Evolutionary conservation across 92 coral and sea anemone species (phyloP), one percentile per base, ranked within the genome.

Genomic region (Bergia puertoricense): DNA sequence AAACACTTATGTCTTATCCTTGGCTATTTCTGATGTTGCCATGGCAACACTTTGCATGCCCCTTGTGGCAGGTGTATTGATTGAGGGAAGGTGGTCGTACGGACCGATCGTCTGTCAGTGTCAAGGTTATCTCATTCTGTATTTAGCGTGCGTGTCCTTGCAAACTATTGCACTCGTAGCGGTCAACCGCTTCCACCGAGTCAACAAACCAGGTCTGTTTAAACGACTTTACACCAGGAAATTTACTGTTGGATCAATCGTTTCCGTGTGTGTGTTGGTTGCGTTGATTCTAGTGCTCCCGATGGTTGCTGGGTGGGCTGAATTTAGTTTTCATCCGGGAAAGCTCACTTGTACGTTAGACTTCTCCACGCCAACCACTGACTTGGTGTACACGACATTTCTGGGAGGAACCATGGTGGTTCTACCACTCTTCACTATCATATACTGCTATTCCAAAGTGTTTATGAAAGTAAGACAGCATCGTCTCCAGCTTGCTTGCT

Each of bases 11-110:
- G 86, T 94, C 65, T 76, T 93, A 3, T 86, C 95, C 59, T 85
- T 94, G 43, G 93, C 97, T 3, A 72, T 74, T 2, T 74, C 91
- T 44, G 97, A 94, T 48, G 86, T 94, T 43, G 80, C 91, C 30
- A 92, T 94, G 95, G 90, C 97, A 22, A 66, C 77, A 10, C 85
- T 94, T 2, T 92, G 95, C 42, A 94, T 94, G 89, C 97, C 97
- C 1, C 85, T 94, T 20, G 88, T 95, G 22, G 75, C 81, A 2
- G 88, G 89, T 37, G 97, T 93, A 5, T 81, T 93, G 41, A 79
- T 94, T 36, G 72, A 77, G 48, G 95, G 95, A 40, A 51, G 71
- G 8, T 92, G 97, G 95, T 62, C 93, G 0, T 90, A 89, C 18
- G 91, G 92, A 4, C 6, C 77, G 22, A 20, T 88, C 36, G 23